These are phyloP conservation scores for Xiphophorus birchmanni DNA, from an alignment of 2,797 vertebrate species.

Conservation along the genomic window DNA sequence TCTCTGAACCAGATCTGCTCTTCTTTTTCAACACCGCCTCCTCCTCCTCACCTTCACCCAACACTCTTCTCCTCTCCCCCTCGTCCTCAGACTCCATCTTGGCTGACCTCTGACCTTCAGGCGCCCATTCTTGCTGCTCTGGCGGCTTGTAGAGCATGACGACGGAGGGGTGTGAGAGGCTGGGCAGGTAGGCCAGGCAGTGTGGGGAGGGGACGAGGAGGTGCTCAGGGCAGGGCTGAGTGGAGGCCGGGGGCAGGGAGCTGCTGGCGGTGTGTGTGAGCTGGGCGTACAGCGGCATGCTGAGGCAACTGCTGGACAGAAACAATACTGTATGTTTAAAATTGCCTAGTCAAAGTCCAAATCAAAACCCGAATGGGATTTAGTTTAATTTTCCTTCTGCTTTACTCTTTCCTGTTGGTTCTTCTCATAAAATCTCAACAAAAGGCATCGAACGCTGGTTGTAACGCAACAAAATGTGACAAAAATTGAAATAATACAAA, in stretches of 20 bases:
- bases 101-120: constrained; percentile 39
- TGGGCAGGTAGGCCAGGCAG: constrained; percentile 82
- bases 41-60: constrained; percentile 20
- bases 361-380: neutral
- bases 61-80: constrained; percentile 52
- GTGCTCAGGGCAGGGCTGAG: constrained; percentile 56
- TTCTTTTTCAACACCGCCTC: constrained; percentile 40
- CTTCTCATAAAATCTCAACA: neutral
- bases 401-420: neutral
- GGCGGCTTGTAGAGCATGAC: constrained; percentile 84
- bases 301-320: constrained; percentile 26
- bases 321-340: neutral
- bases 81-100: constrained; percentile 21
- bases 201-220: constrained; percentile 66
- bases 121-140: constrained; percentile 6
- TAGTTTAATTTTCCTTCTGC: neutral
- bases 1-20: constrained; percentile 12
- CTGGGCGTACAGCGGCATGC: constrained; percentile 1
- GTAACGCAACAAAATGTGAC: neutral
- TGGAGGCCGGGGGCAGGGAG: neutral
- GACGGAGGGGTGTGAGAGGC: constrained; percentile 86
- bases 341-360: neutral
- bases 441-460: too few species aligned
- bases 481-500: neutral
- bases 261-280: neutral